Evolutionary conservation across 2,797 vertebrate genomes (phyloP), one percentile per base, ranked within the genome.

Genomic region (Rhinella marina): DNA sequence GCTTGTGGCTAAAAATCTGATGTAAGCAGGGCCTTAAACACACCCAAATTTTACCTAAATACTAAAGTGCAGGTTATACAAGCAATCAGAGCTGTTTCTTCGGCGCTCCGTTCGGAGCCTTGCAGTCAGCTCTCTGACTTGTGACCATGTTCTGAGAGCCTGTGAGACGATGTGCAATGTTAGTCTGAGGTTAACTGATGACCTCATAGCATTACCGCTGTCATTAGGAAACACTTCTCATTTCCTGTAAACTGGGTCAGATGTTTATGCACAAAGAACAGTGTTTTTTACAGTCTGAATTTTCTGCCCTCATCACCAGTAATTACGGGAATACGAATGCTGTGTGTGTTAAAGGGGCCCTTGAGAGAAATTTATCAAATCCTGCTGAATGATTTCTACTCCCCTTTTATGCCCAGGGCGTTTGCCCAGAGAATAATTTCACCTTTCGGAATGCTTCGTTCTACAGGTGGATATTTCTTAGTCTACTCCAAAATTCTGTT

Each of bases 241-340:
- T 81, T 87, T 87, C 86, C 78, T 68, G 68, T 62, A 62, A 41
- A 64, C 79, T 64, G 57, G 59, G 56, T 62, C 79, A 81, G 29
- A 32, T 62, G 32, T 41, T 62, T 48, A 81, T 23, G 10, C 27
- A 80, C 73, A 70, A 50, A 27, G 50, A 17, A 66, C 59, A 48
- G n/a, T 32, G 32, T 66, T 86, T 29, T 41, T 81, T 50, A 75
- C 56, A 62, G 41, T 59, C 54, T 80, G 17, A 80, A 29, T 29
- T 19, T 25, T 59, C 10, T 29, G 7, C 11, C 54, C 16, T 10
- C 16, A 1, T 32, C 23, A 32, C 27, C 17, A n/a, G 10, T 23
- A n/a, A 23, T 14, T 75, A 52, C 17, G 12, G 41, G 72, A 75
- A 52, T 41, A 12, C 41, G 41, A 52, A 50, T n/a, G 52, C 48